These are phyloP conservation scores for Mormyrus hasselquistii DNA, from an alignment of 2,797 vertebrate genomes.

Conservation along the genomic window DNA sequence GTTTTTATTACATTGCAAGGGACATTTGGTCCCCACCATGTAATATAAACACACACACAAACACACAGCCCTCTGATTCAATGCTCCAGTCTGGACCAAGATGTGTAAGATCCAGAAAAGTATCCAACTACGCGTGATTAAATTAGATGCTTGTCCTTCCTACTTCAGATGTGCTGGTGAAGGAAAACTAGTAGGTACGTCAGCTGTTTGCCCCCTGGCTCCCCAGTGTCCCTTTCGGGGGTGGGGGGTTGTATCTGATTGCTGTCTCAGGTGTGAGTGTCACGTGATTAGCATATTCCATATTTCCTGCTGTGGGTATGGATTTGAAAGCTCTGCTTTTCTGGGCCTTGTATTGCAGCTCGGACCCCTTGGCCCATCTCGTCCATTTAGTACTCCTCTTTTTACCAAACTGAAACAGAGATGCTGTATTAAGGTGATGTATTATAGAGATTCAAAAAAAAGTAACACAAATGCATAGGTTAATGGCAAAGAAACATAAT, in stretches of 20 bases:
- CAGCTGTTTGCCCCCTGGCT: not conserved
- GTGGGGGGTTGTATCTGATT: not conserved
- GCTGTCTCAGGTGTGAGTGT: not conserved
- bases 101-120: not conserved
- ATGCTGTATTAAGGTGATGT: not conserved
- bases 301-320: not conserved
- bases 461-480: not conserved
- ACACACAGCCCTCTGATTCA: not conserved
- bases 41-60: not conserved
- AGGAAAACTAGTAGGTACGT: not conserved
- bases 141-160: not conserved
- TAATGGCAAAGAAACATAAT: not conserved
- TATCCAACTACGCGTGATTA: not conserved
- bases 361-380: not conserved
- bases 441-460: not conserved
- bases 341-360: not conserved
- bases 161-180: not conserved
- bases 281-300: not conserved
- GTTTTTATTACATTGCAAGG: too few relatives aligned
- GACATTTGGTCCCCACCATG: too few relatives aligned
- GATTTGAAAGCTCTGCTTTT: not conserved
- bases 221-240: not conserved
- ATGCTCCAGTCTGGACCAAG: not conserved
- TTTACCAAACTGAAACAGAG: not conserved
- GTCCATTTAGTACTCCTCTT: not conserved